Percentiles rank a stretch among this genome's conserved stretches.
Conservation (phyloP, 2,888 invertebrate genomes). For the Philereme vetulata region DNA sequence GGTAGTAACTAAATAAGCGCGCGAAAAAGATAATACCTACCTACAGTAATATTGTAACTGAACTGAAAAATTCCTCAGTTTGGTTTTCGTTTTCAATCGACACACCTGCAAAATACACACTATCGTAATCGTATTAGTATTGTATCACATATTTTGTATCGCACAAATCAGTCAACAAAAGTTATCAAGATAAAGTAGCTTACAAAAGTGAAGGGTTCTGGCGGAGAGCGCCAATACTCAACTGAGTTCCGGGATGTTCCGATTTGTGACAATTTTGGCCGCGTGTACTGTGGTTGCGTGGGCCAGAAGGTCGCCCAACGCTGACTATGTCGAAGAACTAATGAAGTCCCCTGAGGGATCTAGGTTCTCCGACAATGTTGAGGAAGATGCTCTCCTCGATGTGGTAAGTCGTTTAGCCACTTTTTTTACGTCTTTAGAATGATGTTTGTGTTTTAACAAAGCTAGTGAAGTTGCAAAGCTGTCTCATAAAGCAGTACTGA, state of each 20-base stretch:
- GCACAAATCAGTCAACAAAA: constrained; percentile 8
- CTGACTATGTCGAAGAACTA: constrained; percentile 47
- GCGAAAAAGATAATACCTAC: constrained; percentile 3
- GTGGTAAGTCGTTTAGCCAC: constrained; percentile 48
- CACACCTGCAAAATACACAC: neutral
- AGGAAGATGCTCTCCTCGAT: constrained; percentile 59
- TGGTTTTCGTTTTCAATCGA: constrained; percentile 2
- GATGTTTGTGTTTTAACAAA: too few species aligned
- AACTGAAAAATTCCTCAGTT: neutral
- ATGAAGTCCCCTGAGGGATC: constrained; percentile 34
- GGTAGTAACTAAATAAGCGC: neutral
- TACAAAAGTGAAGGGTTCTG: constrained; percentile 34
- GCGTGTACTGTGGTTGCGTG: constrained; percentile 40
- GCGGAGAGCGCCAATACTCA: constrained; percentile 32
- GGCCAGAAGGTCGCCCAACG: constrained; percentile 55
- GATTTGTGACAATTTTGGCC: constrained; percentile 40
- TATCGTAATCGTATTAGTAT: neutral
- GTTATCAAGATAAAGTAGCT: constrained; percentile 26
- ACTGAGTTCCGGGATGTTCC: constrained; percentile 41
- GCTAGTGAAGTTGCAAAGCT: too few species aligned
- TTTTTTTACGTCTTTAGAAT: too few species aligned
- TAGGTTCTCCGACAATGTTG: constrained; percentile 47
- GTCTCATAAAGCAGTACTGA: too few species aligned
- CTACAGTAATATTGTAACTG: neutral
- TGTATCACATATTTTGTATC: constrained; percentile 6